phyloP scores from a whole-genome alignment of 2,888 invertebrate genomes.

The Morpho deidamia region DNA sequence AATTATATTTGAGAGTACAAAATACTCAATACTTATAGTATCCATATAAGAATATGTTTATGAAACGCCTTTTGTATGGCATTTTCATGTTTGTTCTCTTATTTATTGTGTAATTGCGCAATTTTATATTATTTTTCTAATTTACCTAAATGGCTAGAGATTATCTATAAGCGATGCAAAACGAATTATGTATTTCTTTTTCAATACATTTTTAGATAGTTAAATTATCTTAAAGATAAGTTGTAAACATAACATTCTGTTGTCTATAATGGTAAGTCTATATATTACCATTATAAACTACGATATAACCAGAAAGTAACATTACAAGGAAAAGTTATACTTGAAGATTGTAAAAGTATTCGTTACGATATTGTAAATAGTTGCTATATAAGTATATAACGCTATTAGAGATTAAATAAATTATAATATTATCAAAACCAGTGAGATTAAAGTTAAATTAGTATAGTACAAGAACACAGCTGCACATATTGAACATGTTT shows the following conservation, averaged over 20 bases:
- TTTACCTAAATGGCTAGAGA: slow-evolving; percentile 5
- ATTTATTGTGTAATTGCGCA: slow-evolving; percentile 9
- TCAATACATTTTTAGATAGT: slow-evolving; percentile 18
- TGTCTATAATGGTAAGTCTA: neutral
- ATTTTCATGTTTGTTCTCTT: slow-evolving; percentile 6
- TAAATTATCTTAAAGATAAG: slow-evolving; percentile 18
- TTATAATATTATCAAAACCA: slow-evolving; percentile 55
- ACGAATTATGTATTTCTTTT: slow-evolving; percentile 26
- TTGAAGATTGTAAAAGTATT: slow-evolving; percentile 26
- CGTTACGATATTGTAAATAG: slow-evolving; percentile 60
- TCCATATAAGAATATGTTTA: slow-evolving; percentile 11
- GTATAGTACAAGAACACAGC: slow-evolving; percentile 47
- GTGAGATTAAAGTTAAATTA: slow-evolving; percentile 75
- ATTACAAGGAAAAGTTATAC: neutral
- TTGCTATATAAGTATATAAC: slow-evolving; percentile 62
- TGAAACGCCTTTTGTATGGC: neutral
- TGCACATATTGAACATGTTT: slow-evolving; percentile 45
- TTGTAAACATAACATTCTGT: slow-evolving; percentile 1
- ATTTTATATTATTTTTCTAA: slow-evolving; percentile 8
- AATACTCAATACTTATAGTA: slow-evolving; percentile 30
- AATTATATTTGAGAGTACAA: slow-evolving; percentile 54
- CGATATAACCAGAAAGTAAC: too few relatives aligned
- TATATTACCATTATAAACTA: too few relatives aligned
- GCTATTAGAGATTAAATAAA: slow-evolving; percentile 63
- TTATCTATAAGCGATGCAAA: slow-evolving; percentile 13